phyloP scores from a whole-genome alignment of 2,888 invertebrate species.

The Drosophila trichaetosa region DNA sequence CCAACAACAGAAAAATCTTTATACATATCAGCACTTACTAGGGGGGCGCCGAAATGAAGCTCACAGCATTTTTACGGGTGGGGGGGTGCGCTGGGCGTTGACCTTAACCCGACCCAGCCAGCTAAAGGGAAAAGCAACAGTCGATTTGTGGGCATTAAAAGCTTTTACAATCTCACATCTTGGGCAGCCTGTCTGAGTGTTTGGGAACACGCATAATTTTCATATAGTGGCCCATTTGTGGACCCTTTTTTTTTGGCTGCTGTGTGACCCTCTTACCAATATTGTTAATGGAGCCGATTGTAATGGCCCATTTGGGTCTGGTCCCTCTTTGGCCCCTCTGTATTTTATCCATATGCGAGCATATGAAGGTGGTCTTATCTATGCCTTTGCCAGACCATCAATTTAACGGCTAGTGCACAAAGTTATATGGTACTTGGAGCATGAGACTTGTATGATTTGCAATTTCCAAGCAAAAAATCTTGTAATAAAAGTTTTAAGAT shows the following conservation, averaged over 20 bases:
- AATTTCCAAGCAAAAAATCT: neutral
- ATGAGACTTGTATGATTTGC: conserved; percentile 1
- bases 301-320: conserved; percentile 53
- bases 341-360: conserved; percentile 51
- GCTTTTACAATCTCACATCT: conserved; percentile 63
- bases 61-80: neutral
- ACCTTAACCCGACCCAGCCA: conserved; percentile 12
- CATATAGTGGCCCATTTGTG: conserved; percentile 67
- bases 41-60: neutral
- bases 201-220: conserved; percentile 69
- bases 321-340: conserved; percentile 3
- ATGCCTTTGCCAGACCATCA: conserved; percentile 47
- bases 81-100: conserved; percentile 28
- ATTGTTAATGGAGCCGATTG: conserved; percentile 76
- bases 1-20: conserved; percentile 21
- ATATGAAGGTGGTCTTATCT: conserved; percentile 52
- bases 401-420: conserved; percentile 51
- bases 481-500: neutral
- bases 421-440: conserved; percentile 10
- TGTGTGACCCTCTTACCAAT: conserved; percentile 51
- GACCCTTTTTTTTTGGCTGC: conserved; percentile 16
- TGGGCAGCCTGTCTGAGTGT: conserved; percentile 21
- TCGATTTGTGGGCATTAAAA: conserved; percentile 70
- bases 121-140: conserved; percentile 48
- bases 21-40: conserved; percentile 28